Evolutionary conservation across 2,888 invertebrate species (phyloP), one percentile per base, ranked within the genome.

Genomic region (Leptinotarsa juncta): DNA sequence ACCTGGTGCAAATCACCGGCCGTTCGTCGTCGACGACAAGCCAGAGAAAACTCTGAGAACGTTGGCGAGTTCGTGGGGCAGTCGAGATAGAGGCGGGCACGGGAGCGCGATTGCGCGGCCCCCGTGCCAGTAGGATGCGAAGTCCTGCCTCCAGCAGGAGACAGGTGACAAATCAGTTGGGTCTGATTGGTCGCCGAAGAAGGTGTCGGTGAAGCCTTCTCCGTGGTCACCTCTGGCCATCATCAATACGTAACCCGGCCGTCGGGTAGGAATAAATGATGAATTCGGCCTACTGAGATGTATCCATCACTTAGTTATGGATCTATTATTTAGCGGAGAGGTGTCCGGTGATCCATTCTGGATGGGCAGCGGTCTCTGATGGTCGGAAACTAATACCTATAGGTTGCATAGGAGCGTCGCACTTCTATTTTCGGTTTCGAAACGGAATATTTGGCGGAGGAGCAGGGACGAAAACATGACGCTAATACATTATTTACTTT

Each of bases 81-180:
- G 84, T 83, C 82, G 81, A 83, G 78, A 84, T 80, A 83, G 78
- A 84, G 85, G 85, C 85, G 84, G 85, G 85, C 81, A 79, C 83
- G 79, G 77, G 78, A 71, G 78, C 82, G 85, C 86, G 86, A 79
- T 84, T 86, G 86, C 87, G 86, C 86, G 81, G 79, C 81, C 79
- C 80, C 81, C 70, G 83, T 84, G 81, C 86, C 85, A 85, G 85
- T 85, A 85, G 84, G 84, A 86, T 82, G 81, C 78, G 86, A 83
- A 86, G 88, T 87, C 83, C 80, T 87, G 86, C 83, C 86, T 79
- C 82, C 80, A 81, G 75, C 81, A 79, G 83, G 42, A 82, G 85
- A 86, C 87, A 87, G 87, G 88, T 87, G 88, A 87, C 87, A 87
- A 86, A 85, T 87, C 86, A 84, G 83, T 81, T 81, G 81, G 74